Evolutionary conservation across 2,888 invertebrate genomes (phyloP), one percentile per base, ranked within the genome.

Genomic region (Helobdella robusta): DNA sequence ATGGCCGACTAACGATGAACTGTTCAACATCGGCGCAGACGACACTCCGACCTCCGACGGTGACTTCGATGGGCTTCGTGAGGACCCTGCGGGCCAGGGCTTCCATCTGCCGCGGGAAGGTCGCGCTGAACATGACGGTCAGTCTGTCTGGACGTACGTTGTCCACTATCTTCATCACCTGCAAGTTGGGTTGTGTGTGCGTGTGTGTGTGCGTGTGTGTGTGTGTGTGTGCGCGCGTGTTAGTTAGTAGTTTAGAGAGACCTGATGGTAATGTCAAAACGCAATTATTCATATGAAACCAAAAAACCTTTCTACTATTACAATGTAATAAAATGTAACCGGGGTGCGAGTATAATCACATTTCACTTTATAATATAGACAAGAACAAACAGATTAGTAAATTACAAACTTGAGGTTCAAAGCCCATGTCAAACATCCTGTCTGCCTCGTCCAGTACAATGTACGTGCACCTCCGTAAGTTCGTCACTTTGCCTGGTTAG

Each of bases 341-440:
- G 44, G 44, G 44, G 44, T 11, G 44, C 11, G 44, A 18, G 44
- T 11, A 15, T 44, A 18, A 15, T 11, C 18, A 44, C 44, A 44
- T 18, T 44, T 11, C 44, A 11, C 11, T 15, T 44, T 18, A 18
- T 18, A 11, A 11, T 15, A 11, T 44, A 11, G n/a, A n/a, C n/a
- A n/a, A n/a, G n/a, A n/a, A n/a, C n/a, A n/a, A n/a, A n/a, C n/a
- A n/a, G n/a, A n/a, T n/a, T n/a, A n/a, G n/a, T n/a, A n/a, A 50
- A 50, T 11, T 8, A 65, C 28, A 44, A 70, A 86, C 86, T 84
- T 94, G 93, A 0, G 93, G 94, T 80, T 98, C 98, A 78, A 98
- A 99, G 23, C 95, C 95, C 94, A 98, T 95, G 78, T 99, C 98
- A 78, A 98, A 98, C 98, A 98, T 98, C 50, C 98, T 84, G 80